These are phyloP conservation scores for Sycophaga agraensis DNA, from an alignment of 1,140 invertebrate species.

Conservation along the genomic window DNA sequence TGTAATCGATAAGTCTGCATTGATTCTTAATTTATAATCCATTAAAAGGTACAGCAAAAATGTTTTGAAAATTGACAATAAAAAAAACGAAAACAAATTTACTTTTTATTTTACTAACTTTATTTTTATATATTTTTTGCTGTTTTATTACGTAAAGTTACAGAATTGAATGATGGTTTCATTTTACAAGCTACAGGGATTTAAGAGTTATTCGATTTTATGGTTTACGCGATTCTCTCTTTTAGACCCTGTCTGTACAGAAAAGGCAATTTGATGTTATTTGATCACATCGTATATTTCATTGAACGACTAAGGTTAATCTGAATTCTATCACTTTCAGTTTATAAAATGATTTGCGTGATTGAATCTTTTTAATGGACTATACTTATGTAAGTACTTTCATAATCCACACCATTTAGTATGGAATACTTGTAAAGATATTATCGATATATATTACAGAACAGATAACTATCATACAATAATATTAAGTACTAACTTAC, in stretches of 20 bases:
- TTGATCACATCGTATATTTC: conserved; percentile 5
- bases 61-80: too few relatives aligned
- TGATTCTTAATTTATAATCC: too few relatives aligned
- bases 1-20: too few relatives aligned
- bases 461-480: conserved; percentile 22
- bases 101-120: too few relatives aligned
- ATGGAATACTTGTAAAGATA: conserved; percentile 13
- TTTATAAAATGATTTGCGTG: conserved; percentile 3
- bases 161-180: conserved; percentile 3
- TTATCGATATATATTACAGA: conserved; percentile 27
- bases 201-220: conserved; percentile 8
- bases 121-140: too few relatives aligned
- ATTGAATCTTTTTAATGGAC: background rate
- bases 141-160: too few relatives aligned
- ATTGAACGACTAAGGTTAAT: background rate
- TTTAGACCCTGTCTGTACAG: background rate
- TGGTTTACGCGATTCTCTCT: background rate
- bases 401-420: background rate
- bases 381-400: background rate
- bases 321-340: background rate
- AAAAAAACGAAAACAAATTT: too few relatives aligned
- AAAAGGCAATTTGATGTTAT: conserved; percentile 10
- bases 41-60: too few relatives aligned
- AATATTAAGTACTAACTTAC: conserved; percentile 18
- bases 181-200: conserved; percentile 3